Evolutionary conservation across 2,888 invertebrate species (phyloP).

Genomic region (Diaperis boleti): DNA sequence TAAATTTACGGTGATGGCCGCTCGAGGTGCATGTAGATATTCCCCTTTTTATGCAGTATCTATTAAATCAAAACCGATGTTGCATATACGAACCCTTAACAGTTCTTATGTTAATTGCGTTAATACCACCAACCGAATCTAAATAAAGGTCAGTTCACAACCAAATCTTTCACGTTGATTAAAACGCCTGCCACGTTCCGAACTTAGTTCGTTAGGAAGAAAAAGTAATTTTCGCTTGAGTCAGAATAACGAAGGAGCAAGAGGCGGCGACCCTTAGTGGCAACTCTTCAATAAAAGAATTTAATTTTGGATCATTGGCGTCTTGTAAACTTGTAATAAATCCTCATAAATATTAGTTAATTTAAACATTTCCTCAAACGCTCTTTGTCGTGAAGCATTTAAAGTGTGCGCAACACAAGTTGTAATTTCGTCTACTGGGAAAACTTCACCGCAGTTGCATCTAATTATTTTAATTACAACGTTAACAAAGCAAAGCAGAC

Average conservation of each 20-base stretch:
- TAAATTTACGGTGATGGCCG: constrained; percentile 20
- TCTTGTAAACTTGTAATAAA: constrained; percentile 34
- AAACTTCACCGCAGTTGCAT: constrained; percentile 35
- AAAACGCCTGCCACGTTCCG: constrained; percentile 34
- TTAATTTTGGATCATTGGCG: constrained; percentile 37
- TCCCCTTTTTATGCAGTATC: not conserved
- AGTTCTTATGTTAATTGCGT: constrained; percentile 21
- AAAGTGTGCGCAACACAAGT: constrained; percentile 20
- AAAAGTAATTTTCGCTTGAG: constrained; percentile 40
- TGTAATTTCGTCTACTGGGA: constrained; percentile 19
- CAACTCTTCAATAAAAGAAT: constrained; percentile 37
- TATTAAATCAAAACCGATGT: constrained; percentile 12
- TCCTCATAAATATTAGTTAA: constrained; percentile 34
- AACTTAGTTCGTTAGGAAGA: constrained; percentile 40
- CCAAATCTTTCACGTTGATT: constrained; percentile 35
- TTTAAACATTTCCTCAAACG: constrained; percentile 18
- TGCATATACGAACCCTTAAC: constrained; percentile 14
- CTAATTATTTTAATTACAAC: constrained; percentile 38
- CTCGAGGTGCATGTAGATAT: constrained; percentile 19
- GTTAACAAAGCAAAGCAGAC: constrained; percentile 37
- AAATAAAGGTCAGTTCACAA: constrained; percentile 35
- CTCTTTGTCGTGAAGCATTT: not conserved
- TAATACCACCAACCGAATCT: constrained; percentile 27
- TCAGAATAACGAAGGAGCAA: constrained; percentile 24
- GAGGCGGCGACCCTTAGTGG: constrained; percentile 7